A percentile compares a stretch with the other conserved stretches of the same genome.
These are phyloP conservation scores for roundworm (Caenorhabditis elegans) DNA, from an alignment of 1,140 invertebrate species.

Conservation along the genomic window WBcel235 BX284605.5:3462501-3463000, in stretches of 20 bases:
- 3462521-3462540: constrained; percentile 82
- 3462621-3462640: constrained; percentile 74
- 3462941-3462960: neutral
- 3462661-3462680: constrained; percentile 74
- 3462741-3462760: constrained; percentile 77
- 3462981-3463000: neutral
- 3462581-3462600: neutral
- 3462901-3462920: neutral
- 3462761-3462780: constrained; percentile 75
- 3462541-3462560: constrained; percentile 86
- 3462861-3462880: neutral
- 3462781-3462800: constrained; percentile 83
- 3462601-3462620: constrained; percentile 69
- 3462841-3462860: too few relatives aligned
- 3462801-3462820: constrained; percentile 83
- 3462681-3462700: constrained; percentile 91
- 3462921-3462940: neutral
- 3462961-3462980: neutral
- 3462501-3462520: constrained; percentile 71
- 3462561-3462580: constrained; percentile 78
- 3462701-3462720: constrained; percentile 85
- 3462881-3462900: neutral
- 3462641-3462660: constrained; percentile 30
- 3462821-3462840: constrained; percentile 87
- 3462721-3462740: constrained; percentile 78